Base-by-base conservation (phyloP, 2,797 vertebrate species). In the Lutjanus campechanus region DNA sequence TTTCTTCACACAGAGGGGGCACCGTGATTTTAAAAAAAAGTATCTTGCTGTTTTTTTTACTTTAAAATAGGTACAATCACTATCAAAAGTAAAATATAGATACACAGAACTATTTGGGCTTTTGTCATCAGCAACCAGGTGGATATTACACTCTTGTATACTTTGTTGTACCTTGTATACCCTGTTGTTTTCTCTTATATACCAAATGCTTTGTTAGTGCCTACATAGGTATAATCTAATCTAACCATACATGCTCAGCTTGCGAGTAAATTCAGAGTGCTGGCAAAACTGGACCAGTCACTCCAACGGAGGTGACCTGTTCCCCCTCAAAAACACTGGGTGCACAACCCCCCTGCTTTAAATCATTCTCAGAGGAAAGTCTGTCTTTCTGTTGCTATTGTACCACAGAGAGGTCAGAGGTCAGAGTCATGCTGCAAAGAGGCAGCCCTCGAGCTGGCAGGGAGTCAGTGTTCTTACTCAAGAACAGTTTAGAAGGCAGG, bases 381-480 rank as follows among this genome's bases (percentile, higher is more conserved):
- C 16, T 68, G 16, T 44, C 49, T 44, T 56, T 41, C 17, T 53
- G 54, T 36, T 5, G 41, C 58, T 59, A 17, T 36, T 67, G 64
- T 75, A 56, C 68, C 15, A 60, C 2, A 40, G 41, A 64, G 56
- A 79, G 67, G 61, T 84, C 80, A 79, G 22, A 81, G 81, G 81
- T 87, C 76, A 73, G 29, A 8, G 29, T 74, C 73, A 55, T 55
- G 55, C 68, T 41, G 20, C 55, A 55, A 22, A 66, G 29, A 61
- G 19, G 17, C 40, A 13, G 40, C 47, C 1, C 22, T 46, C 43
- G 41, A 69, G 53, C 43, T 49, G 25, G 19, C 43, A 47, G 40
- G 29, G 41, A 75, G 43, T 59, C 25, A 6, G n/a, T 46, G 56
- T 55, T 65, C 29, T 36, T 46, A 19, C n/a, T 55, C 4, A 44